These are phyloP conservation scores for Daboia siamensis DNA, from an alignment of 2,113 vertebrate genomes.

Conservation along the genomic window DNA sequence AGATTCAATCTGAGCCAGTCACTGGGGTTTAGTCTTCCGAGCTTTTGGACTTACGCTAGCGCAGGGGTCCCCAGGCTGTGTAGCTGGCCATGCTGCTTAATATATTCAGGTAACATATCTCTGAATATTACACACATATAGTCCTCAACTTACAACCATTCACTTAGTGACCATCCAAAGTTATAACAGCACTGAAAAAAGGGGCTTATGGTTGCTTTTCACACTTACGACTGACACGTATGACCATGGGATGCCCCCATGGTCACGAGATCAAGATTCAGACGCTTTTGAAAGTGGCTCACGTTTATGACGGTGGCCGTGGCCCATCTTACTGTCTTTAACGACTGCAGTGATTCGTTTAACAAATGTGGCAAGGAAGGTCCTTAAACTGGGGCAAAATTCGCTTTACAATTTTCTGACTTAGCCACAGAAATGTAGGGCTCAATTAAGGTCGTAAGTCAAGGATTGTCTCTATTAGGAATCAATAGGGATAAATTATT, in stretches of 20 bases:
- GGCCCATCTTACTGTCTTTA: background rate
- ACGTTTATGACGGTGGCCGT: no score
- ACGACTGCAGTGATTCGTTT: background rate
- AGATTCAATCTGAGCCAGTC: background rate
- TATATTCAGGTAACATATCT: background rate
- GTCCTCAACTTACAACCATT: background rate
- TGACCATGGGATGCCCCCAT: no score
- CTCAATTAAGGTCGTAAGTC: background rate
- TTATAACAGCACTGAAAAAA: background rate
- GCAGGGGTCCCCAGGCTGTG: no score
- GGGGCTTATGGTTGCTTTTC: background rate
- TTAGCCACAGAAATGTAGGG: background rate
- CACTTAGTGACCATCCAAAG: background rate
- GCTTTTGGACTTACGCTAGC: no score
- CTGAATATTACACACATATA: background rate
- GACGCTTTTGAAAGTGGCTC: no score
- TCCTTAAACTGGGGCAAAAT: background rate
- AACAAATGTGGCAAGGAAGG: background rate
- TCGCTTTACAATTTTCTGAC: background rate
- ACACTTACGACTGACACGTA: background rate
- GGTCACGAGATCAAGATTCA: no score
- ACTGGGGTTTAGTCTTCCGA: background rate
- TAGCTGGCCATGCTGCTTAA: background rate
- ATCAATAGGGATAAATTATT: background rate
- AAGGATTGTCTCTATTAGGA: background rate